Evolutionary conservation across 2,797 vertebrate genomes (phyloP), one percentile per base, ranked within the genome.

Genomic region (Australoheros facetus): DNA sequence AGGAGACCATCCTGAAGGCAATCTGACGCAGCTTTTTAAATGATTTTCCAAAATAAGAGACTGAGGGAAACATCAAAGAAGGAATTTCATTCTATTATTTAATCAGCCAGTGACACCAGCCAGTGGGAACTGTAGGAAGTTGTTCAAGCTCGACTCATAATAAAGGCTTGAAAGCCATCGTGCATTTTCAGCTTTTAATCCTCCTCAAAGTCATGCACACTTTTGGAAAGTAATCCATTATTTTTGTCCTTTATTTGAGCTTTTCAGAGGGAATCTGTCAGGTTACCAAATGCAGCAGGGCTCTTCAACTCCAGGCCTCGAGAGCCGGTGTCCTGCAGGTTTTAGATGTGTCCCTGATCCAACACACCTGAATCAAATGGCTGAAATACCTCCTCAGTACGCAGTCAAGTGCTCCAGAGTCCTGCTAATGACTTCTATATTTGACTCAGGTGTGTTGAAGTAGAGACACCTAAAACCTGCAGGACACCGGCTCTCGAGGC

Each of bases 1-100:
- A 42, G 59, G 34, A 10, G 23, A 23, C 1, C 12, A 62, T 23
- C 59, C 4, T 0, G 37, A 64, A 37, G 11, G 39, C 3, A 39
- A 12, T 12, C 11, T 39, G 42, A 45, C 42, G 14, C 42, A 45
- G 39, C 39, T 11, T 45, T 64, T 45, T 42, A 45, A 45, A 23
- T 6, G 4, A 26, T 0, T 66, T 66, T 28, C 60, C 60, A 66
- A 45, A 64, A 28, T 26, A 28, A 19, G 45, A 48, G 39, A 28
- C 62, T 9, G 16, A 28, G 48, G 28, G 9, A 66, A 66, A 28
- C 14, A 6, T 26, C 21, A 23, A 12, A 45, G 60, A 8, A 17
- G 2, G 9, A 6, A 26, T 45, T 66, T 45, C 14, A 19, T 28
- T 45, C 23, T 45, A 37, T 14, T 45, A 11, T 54, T 54, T 21